Conservation (phyloP, 2,797 vertebrate species). For the Pangasius krempfi region DNA sequence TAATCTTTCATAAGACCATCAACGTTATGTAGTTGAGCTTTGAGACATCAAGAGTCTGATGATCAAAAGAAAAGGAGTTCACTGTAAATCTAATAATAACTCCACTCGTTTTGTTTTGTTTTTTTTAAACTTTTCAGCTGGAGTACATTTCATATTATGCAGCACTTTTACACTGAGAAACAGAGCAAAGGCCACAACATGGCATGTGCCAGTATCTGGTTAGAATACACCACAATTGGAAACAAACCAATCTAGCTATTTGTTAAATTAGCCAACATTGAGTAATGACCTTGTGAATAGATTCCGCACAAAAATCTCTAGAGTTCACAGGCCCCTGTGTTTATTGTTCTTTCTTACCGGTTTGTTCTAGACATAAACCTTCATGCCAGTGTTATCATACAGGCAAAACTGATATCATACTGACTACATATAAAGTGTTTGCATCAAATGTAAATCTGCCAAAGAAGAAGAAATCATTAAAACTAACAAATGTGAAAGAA, state of each 20-base stretch:
- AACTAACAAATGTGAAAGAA: background rate
- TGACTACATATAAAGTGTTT: background rate
- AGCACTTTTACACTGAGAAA: background rate
- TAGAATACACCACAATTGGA: background rate
- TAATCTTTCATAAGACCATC: constrained; percentile 4
- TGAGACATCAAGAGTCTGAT: background rate
- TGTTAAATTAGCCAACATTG: background rate
- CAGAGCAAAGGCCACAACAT: background rate
- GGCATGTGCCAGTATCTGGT: background rate
- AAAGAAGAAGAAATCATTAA: background rate
- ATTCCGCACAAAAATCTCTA: background rate
- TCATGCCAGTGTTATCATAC: background rate
- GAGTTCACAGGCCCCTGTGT: background rate
- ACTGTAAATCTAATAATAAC: background rate
- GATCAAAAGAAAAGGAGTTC: background rate
- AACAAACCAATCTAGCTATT: background rate
- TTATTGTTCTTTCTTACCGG: background rate
- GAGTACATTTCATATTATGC: background rate
- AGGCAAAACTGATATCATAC: background rate
- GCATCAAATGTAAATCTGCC: background rate
- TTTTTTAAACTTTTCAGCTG: background rate
- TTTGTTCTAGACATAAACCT: background rate
- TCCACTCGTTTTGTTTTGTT: no score
- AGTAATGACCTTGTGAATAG: background rate
- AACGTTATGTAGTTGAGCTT: background rate